These are phyloP conservation scores for Pyrrhia umbra DNA, from an alignment of 2,888 invertebrate genomes.

Conservation along the genomic window DNA sequence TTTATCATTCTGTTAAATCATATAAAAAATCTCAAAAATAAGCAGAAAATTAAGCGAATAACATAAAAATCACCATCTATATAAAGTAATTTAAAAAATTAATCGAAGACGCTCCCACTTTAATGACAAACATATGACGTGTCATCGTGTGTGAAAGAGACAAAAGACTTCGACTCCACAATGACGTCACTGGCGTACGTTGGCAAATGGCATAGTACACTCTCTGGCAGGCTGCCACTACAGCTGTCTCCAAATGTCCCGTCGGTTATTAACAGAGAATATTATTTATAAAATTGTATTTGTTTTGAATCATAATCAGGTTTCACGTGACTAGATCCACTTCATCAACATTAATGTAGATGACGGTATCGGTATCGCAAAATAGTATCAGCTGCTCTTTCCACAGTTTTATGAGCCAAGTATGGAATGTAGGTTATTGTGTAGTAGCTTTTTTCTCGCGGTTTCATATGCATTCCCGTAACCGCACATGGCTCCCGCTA, in stretches of 20 bases:
- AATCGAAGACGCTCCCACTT: conserved; percentile 45
- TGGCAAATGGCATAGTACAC: conserved; percentile 72
- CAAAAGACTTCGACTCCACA: conserved; percentile 9
- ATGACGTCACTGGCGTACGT: conserved; percentile 71
- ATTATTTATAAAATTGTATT: conserved; percentile 87
- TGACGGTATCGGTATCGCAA: conserved; percentile 36
- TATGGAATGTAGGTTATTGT: conserved; percentile 33
- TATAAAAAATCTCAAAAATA: conserved; percentile 11
- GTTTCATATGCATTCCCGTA: no score
- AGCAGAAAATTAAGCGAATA: conserved; percentile 21
- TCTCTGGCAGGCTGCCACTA: conserved; percentile 82
- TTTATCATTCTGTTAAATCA: background rate
- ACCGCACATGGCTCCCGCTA: no score
- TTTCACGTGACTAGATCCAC: conserved; percentile 73
- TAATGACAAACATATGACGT: conserved; percentile 56
- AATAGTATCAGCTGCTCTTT: conserved; percentile 48
- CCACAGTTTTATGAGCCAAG: conserved; percentile 14
- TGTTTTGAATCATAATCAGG: conserved; percentile 83
- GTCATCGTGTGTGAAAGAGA: conserved; percentile 41
- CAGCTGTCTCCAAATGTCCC: conserved; percentile 80
- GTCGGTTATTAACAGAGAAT: conserved; percentile 74
- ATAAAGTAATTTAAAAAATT: conserved; percentile 12
- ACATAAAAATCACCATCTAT: conserved; percentile 21
- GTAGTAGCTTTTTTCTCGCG: background rate
- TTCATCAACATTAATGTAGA: conserved; percentile 52